Evolutionary conservation across 2,113 vertebrate genomes (phyloP).

Genomic region (Xiphophorus maculatus): DNA sequence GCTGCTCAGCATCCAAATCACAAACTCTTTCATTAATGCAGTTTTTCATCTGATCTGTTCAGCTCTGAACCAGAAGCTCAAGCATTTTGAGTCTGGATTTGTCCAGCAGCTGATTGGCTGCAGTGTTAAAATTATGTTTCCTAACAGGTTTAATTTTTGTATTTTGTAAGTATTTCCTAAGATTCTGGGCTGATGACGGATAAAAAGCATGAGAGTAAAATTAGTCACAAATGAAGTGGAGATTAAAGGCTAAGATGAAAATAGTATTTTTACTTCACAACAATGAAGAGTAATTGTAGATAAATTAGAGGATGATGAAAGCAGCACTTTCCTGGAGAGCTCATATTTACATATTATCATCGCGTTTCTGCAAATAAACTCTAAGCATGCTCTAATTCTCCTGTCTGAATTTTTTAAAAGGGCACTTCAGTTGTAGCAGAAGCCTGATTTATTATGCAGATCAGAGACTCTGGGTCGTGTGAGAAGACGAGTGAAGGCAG

Average conservation of each 20-base stretch:
- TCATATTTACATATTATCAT: conserved; percentile 53
- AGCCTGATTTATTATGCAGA: conserved; percentile 42
- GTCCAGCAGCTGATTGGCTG: too few relatives aligned
- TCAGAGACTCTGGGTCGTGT: conserved; percentile 23
- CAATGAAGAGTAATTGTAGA: conserved; percentile 38
- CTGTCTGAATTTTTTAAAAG: conserved; percentile 39
- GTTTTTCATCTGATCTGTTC: too few relatives aligned
- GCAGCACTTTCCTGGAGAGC: conserved; percentile 29
- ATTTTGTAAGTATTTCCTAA: neutral
- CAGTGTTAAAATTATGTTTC: too few relatives aligned
- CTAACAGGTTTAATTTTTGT: neutral
- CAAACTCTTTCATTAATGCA: too few relatives aligned
- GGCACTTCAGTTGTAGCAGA: conserved; percentile 35
- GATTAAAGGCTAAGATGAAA: neutral
- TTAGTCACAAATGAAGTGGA: neutral
- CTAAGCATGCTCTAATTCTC: conserved; percentile 46
- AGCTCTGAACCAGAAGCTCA: too few relatives aligned
- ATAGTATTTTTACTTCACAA: conserved; percentile 14
- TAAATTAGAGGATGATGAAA: conserved; percentile 51
- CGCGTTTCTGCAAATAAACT: conserved; percentile 48
- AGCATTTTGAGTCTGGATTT: too few relatives aligned
- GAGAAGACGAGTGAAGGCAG: conserved; percentile 1
- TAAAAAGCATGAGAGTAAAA: neutral
- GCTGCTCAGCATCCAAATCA: too few relatives aligned
- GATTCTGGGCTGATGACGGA: neutral